phyloP scores from a whole-genome alignment of 2,888 invertebrate species.

The Periphyllus acericola region DNA sequence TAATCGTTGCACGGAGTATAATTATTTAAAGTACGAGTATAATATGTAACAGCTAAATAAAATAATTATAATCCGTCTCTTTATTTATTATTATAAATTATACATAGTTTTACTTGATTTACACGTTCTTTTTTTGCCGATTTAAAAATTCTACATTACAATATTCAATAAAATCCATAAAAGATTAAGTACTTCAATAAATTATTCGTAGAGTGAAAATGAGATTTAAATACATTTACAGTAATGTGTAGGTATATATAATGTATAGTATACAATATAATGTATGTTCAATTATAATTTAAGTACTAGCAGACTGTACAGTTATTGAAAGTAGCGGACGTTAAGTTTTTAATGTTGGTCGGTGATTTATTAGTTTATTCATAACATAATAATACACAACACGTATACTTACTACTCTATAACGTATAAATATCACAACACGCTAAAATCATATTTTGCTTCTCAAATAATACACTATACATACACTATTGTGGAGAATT shows the following conservation, averaged over 20 bases:
- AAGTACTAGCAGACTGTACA: neutral
- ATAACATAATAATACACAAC: neutral
- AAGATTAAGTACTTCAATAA: neutral
- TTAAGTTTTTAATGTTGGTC: neutral
- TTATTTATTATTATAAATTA: neutral
- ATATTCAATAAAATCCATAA: neutral
- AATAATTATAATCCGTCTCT: neutral
- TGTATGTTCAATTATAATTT: neutral
- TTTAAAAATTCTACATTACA: neutral
- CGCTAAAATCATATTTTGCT: neutral
- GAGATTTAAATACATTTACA: neutral
- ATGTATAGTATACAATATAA: neutral
- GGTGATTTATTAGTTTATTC: neutral
- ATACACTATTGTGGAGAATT: no score
- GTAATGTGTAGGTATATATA: neutral
- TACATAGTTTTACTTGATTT: neutral
- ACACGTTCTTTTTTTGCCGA: neutral
- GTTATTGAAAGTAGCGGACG: neutral
- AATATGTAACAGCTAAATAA: neutral
- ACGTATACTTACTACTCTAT: neutral
- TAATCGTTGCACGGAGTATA: neutral
- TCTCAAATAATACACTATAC: neutral
- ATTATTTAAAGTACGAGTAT: neutral
- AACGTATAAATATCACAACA: neutral
- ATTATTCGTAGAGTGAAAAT: neutral